Percentiles rank a stretch among this genome's conserved stretches.
Evolutionary conservation across 2,113 vertebrate species (phyloP).

Genomic region (Paradoxurus hermaphroditus): DNA sequence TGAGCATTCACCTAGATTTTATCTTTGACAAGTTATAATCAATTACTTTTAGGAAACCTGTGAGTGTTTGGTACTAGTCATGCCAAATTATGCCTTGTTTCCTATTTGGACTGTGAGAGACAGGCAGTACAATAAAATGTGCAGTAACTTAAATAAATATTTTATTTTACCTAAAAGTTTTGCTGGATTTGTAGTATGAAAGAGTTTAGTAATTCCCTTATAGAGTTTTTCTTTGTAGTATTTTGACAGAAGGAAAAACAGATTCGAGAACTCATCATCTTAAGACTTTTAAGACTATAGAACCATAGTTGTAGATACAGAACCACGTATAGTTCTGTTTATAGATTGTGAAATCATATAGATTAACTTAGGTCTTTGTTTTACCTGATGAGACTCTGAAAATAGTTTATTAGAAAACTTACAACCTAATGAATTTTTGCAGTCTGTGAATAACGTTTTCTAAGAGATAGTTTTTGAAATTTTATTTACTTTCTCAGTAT

Average conservation of each 20-base stretch:
- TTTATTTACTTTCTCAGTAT: conserved; percentile 83
- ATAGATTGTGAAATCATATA: neutral
- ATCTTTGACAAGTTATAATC: neutral
- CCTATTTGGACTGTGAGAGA: neutral
- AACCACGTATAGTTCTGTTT: neutral
- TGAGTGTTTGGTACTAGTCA: neutral
- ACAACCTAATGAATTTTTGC: neutral
- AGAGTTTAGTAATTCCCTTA: conserved; percentile 11
- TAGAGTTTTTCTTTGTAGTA: conserved; percentile 27
- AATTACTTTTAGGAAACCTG: neutral
- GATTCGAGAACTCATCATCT: neutral
- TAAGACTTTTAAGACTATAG: neutral
- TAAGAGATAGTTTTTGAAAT: conserved; percentile 41
- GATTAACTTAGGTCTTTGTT: conserved; percentile 27
- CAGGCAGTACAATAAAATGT: neutral
- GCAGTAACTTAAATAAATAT: conserved; percentile 26
- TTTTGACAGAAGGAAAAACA: neutral
- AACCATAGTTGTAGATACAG: neutral
- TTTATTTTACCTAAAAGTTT: conserved; percentile 41
- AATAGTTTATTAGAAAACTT: conserved; percentile 13
- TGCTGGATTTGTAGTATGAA: neutral
- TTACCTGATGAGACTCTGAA: conserved; percentile 12
- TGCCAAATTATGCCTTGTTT: neutral
- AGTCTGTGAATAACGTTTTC: conserved; percentile 12
- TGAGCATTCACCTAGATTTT: neutral